These are phyloP conservation scores for Rhabdomys pumilio DNA, from an alignment of 2,797 vertebrate genomes.

Conservation along the genomic window DNA sequence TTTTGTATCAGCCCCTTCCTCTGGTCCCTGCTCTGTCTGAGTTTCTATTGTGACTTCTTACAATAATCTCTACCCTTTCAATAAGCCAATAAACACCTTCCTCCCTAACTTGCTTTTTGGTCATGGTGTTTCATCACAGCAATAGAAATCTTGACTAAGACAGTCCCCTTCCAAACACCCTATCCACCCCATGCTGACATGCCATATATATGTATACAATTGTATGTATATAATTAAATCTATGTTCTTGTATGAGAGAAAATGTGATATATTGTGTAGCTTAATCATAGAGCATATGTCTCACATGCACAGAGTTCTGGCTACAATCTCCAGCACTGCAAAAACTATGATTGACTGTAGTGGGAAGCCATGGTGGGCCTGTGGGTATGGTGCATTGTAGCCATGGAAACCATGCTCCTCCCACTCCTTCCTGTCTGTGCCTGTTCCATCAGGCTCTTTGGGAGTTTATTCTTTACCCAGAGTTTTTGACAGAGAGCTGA, in stretches of 20 bases:
- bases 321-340: not conserved
- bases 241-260: not conserved
- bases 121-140: not conserved
- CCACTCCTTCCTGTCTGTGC: too few relatives aligned
- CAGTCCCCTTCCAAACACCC: not conserved
- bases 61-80: not conserved
- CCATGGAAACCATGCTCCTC: not conserved
- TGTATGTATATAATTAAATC: not conserved
- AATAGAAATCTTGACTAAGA: not conserved
- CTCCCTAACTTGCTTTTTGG: not conserved
- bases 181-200: not conserved
- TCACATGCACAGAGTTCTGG: not conserved
- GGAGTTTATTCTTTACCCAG: not conserved
- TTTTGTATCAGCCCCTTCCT: not conserved
- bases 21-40: not conserved
- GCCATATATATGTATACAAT: not conserved
- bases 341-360: not conserved
- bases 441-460: not conserved
- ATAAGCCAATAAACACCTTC: not conserved
- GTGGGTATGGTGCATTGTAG: not conserved
- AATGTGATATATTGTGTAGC: not conserved
- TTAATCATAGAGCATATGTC: not conserved
- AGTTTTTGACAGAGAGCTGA: slow-evolving; percentile 14
- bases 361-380: too few relatives aligned
- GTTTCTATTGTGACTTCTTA: not conserved